Evolutionary conservation across 2,888 invertebrate genomes (phyloP).

Genomic region (Sarcophaga variegata): DNA sequence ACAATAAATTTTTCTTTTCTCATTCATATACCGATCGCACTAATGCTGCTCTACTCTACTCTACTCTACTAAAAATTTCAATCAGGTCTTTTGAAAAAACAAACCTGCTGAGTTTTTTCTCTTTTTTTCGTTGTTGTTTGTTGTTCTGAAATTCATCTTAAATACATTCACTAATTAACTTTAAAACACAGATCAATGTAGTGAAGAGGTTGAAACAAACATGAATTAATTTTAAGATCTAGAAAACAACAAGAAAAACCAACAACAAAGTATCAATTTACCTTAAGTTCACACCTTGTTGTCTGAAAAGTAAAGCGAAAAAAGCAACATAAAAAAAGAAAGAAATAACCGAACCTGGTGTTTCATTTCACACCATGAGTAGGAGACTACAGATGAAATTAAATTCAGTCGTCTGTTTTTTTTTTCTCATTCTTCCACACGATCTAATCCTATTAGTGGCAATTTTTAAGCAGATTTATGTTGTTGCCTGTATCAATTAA

Average conservation of each 20-base stretch:
- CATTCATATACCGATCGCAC: not conserved
- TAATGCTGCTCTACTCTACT: constrained; percentile 18
- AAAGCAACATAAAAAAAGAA: constrained; percentile 14
- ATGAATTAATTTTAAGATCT: constrained; percentile 43
- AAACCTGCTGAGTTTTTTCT: constrained; percentile 54
- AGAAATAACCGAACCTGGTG: constrained; percentile 39
- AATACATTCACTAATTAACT: constrained; percentile 62
- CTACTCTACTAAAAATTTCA: constrained; percentile 12
- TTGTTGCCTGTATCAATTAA: constrained; percentile 79
- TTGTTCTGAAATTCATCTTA: constrained; percentile 43
- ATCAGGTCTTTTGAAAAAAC: constrained; percentile 10
- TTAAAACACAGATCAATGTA: constrained; percentile 52
- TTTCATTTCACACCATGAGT: constrained; percentile 55
- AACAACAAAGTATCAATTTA: constrained; percentile 59
- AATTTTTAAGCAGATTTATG: constrained; percentile 79
- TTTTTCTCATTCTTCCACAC: constrained; percentile 48
- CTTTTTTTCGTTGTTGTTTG: too few relatives aligned
- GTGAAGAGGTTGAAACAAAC: constrained; percentile 12
- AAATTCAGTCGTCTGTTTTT: constrained; percentile 40
- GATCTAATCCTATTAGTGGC: constrained; percentile 78
- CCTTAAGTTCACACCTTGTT: constrained; percentile 63
- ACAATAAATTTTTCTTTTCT: constrained; percentile 8
- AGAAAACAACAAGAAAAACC: constrained; percentile 4
- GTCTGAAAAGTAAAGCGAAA: constrained; percentile 22
- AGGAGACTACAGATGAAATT: constrained; percentile 14